A percentile compares a stretch with the other conserved stretches of the same genome.
phyloP scores from a whole-genome alignment of 2,797 vertebrate species.

The Vireo griseus region DNA sequence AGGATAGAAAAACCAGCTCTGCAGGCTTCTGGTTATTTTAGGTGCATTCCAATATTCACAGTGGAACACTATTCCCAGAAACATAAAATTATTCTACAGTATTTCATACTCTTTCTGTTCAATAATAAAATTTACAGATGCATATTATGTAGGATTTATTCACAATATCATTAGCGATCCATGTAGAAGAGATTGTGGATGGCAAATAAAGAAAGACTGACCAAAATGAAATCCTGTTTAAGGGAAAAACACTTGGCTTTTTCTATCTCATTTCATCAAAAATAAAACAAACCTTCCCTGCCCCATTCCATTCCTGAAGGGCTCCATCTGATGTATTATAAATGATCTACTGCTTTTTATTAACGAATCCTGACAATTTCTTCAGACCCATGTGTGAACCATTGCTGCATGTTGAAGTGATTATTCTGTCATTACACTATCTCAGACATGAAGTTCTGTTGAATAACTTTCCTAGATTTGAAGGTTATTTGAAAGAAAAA shows the following conservation, averaged over 20 bases:
- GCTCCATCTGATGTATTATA: not conserved
- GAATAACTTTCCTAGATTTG: not conserved
- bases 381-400: not conserved
- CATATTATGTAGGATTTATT: not conserved
- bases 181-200: not conserved
- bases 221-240: not conserved
- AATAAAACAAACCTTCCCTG: not conserved
- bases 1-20: not conserved
- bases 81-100: not conserved
- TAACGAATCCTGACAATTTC: not conserved
- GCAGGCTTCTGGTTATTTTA: not conserved
- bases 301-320: not conserved
- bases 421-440: not conserved
- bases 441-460: not conserved
- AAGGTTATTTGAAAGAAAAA: not conserved
- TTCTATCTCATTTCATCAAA: not conserved
- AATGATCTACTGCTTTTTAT: not conserved
- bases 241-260: not conserved
- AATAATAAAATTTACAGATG: not conserved
- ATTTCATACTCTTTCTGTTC: not conserved
- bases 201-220: not conserved
- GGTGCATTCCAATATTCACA: not conserved
- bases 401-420: not conserved
- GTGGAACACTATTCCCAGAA: not conserved
- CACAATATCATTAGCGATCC: not conserved